A percentile compares a stretch with the other conserved stretches of the same genome.
Evolutionary conservation across 2,113 vertebrate genomes (phyloP).

Genomic region (Melospiza georgiana): DNA sequence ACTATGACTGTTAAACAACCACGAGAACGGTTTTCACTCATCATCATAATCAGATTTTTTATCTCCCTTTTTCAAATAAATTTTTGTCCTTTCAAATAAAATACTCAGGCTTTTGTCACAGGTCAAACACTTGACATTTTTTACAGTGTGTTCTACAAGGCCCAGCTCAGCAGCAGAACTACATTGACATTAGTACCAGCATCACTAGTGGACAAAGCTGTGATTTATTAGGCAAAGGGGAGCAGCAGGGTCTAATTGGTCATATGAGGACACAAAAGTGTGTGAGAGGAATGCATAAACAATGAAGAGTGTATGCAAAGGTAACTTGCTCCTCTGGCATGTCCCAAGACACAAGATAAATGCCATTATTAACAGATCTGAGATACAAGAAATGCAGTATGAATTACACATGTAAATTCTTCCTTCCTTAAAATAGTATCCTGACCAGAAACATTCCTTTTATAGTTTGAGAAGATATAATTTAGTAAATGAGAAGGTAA

Average conservation of each 20-base stretch:
- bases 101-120: neutral
- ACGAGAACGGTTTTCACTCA: neutral
- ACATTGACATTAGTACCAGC: conserved; percentile 41
- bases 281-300: conserved; percentile 41
- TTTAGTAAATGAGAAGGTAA: neutral
- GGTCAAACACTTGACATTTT: conserved; percentile 35
- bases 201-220: conserved; percentile 36
- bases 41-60: neutral
- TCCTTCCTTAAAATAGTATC: neutral
- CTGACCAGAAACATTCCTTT: neutral
- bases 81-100: conserved; percentile 9
- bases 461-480: neutral
- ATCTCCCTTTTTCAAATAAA: neutral
- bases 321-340: neutral
- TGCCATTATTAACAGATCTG: neutral
- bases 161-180: conserved; percentile 43
- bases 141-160: conserved; percentile 55
- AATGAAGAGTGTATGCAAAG: neutral
- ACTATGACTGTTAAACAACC: neutral
- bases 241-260: conserved; percentile 39
- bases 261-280: neutral
- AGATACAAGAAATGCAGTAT: neutral
- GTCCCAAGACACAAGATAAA: neutral
- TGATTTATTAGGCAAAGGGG: conserved; percentile 61
- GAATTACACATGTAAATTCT: neutral